Percentiles rank a stretch among this genome's conserved stretches.
phyloP scores from a whole-genome alignment of 2,888 invertebrate species.

The Agrilus cyanescens region DNA sequence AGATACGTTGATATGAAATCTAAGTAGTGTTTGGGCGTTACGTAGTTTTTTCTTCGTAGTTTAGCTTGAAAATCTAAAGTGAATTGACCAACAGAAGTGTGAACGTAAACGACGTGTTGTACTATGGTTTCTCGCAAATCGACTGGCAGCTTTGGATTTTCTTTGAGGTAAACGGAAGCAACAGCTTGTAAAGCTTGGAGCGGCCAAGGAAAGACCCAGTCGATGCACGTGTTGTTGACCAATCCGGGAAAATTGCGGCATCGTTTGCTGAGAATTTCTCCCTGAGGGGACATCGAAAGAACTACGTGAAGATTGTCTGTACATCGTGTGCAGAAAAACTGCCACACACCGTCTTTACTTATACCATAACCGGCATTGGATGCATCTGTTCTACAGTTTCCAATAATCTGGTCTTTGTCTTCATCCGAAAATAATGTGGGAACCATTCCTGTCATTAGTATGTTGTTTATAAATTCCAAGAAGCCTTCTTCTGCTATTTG shows the following conservation, averaged over 20 bases:
- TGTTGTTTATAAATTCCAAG: constrained; percentile 83
- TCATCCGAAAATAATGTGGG: constrained; percentile 80
- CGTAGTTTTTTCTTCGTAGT: constrained; percentile 70
- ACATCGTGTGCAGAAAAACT: constrained; percentile 66
- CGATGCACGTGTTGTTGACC: constrained; percentile 84
- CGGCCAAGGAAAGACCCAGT: constrained; percentile 94
- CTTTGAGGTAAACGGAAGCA: constrained; percentile 70
- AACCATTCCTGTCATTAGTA: constrained; percentile 75
- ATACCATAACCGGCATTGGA: constrained; percentile 58
- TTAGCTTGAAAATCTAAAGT: constrained; percentile 60
- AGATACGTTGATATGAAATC: constrained; percentile 76
- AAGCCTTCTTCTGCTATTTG: constrained; percentile 77
- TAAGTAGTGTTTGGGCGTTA: constrained; percentile 86
- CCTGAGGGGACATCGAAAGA: constrained; percentile 79
- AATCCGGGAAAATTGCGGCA: constrained; percentile 87
- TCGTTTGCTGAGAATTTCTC: constrained; percentile 67
- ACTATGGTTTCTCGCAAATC: constrained; percentile 52
- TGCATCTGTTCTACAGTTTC: constrained; percentile 55
- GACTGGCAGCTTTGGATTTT: constrained; percentile 38
- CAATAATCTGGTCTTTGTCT: constrained; percentile 73
- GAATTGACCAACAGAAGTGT: constrained; percentile 60
- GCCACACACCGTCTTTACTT: constrained; percentile 76
- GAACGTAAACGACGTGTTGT: constrained; percentile 77
- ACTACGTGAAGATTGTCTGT: constrained; percentile 83
- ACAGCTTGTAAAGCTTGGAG: constrained; percentile 79